A percentile compares a stretch with the other conserved stretches of the same genome.
Conservation (phyloP, 1,140 invertebrate genomes). For the Cotesia glomerata region DNA sequence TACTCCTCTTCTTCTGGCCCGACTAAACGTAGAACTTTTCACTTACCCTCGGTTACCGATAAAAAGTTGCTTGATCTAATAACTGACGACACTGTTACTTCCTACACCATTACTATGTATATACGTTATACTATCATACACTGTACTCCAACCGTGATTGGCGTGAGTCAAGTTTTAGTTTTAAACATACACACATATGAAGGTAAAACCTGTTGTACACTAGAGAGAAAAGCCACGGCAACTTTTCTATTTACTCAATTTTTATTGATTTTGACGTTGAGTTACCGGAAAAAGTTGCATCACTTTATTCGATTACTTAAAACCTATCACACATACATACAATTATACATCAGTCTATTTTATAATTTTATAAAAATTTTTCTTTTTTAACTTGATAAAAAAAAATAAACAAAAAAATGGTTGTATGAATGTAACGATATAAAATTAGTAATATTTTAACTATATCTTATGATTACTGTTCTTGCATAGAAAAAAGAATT, state of each 20-base stretch:
- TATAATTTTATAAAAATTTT: too few species aligned
- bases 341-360: too few species aligned
- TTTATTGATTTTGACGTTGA: neutral
- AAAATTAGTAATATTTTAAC: too few species aligned
- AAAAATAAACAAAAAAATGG: too few species aligned
- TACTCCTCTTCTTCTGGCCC: constrained; percentile 14
- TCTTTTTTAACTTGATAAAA: too few species aligned
- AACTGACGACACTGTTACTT: constrained; percentile 42
- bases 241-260: neutral
- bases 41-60: constrained; percentile 50
- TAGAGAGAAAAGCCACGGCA: neutral
- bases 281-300: neutral
- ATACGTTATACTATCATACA: neutral
- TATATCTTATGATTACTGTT: too few species aligned
- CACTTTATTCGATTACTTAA: neutral
- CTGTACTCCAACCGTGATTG: too few species aligned
- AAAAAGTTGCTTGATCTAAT: constrained; percentile 56
- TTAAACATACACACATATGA: neutral
- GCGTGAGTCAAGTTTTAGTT: too few species aligned
- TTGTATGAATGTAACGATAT: too few species aligned
- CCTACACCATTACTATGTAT: neutral
- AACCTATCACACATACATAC: neutral
- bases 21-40: constrained; percentile 51
- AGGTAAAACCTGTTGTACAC: too few species aligned
- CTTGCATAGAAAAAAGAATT: too few species aligned